Evolutionary conservation across 2,888 invertebrate genomes (phyloP), one percentile per base, ranked within the genome.

Genomic region (Scaptodrosophila latifasciaeformis): DNA sequence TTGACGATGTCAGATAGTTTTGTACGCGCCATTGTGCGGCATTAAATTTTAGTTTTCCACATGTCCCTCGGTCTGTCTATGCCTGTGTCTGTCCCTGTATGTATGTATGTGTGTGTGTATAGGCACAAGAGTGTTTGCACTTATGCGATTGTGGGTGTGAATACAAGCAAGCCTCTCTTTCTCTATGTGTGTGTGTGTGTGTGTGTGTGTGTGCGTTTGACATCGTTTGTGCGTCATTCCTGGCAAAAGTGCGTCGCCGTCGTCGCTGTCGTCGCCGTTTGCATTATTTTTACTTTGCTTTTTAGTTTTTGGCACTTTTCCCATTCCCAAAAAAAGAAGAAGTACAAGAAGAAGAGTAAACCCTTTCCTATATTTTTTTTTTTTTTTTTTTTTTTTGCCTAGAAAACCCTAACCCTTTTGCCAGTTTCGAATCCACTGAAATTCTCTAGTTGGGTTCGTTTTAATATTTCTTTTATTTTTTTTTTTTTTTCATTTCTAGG

Each of bases 1-100:
- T 72, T 76, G 72, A 72, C 72, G 74, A 72, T 72, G 77, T 76
- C 72, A 72, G 77, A 72, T 76, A 70, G 77, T 72, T 62, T 72
- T 37, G 65, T 21, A 40, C 40, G 40, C 67, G 57, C 57, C 51
- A 56, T 58, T 58, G 58, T 43, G 56, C n/a, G 12, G 21, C 40
- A 40, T 40, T 40, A 40, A 17, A 40, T 40, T 40, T 21, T n/a
- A n/a, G 40, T n/a, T n/a, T 7, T 24, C 24, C 31, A 4, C 12
- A 21, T 27, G 27, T 27, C 37, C 12, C 10, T 5, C 17, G 10
- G 13, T 10, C 12, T 30, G 2, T 10, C 30, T 31, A 13, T 31
- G 15, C 34, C 59, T 56, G 59, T 63, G 27, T 7, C 48, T 37
- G 45, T 49, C 52, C 15, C 50, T 46, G 37, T 37, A 17, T 30